These are phyloP conservation scores for Ranitomeya imitator DNA, from an alignment of 2,113 vertebrate genomes.

Conservation along the genomic window DNA sequence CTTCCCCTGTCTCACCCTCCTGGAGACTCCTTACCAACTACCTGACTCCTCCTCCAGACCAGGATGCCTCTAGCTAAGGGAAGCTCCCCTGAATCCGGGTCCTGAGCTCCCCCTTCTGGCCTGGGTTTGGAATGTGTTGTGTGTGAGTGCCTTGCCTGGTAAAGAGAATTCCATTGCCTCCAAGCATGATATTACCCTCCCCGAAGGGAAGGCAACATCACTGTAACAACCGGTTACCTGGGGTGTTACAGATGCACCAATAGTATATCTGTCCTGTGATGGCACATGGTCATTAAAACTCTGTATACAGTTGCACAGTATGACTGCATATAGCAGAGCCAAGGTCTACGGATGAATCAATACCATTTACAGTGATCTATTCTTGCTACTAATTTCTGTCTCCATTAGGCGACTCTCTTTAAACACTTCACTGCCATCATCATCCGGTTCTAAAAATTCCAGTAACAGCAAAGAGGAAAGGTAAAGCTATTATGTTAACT, in stretches of 20 bases:
- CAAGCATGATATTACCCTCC: too few relatives aligned
- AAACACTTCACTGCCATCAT: constrained; percentile 65
- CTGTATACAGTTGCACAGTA: background rate
- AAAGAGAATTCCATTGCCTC: too few relatives aligned
- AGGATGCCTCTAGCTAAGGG: too few relatives aligned
- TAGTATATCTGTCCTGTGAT: background rate
- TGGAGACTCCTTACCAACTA: too few relatives aligned
- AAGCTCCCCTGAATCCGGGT: too few relatives aligned
- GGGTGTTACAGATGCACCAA: background rate
- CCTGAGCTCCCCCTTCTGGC: too few relatives aligned
- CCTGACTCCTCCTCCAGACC: too few relatives aligned
- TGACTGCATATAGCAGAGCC: background rate
- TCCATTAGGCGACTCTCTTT: constrained; percentile 73
- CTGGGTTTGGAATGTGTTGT: too few relatives aligned
- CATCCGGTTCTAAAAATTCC: constrained; percentile 69
- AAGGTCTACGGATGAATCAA: background rate
- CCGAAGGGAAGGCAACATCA: too few relatives aligned
- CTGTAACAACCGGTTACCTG: too few relatives aligned
- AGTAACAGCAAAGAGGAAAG: constrained; percentile 74
- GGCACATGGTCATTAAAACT: background rate
- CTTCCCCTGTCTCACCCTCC: too few relatives aligned
- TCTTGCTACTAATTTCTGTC: background rate
- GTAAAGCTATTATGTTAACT: constrained; percentile 60
- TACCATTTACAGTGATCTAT: background rate
- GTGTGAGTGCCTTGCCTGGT: too few relatives aligned